phyloP scores from a whole-genome alignment of 2,797 vertebrate species.

The Hapalemur alaotrensis region DNA sequence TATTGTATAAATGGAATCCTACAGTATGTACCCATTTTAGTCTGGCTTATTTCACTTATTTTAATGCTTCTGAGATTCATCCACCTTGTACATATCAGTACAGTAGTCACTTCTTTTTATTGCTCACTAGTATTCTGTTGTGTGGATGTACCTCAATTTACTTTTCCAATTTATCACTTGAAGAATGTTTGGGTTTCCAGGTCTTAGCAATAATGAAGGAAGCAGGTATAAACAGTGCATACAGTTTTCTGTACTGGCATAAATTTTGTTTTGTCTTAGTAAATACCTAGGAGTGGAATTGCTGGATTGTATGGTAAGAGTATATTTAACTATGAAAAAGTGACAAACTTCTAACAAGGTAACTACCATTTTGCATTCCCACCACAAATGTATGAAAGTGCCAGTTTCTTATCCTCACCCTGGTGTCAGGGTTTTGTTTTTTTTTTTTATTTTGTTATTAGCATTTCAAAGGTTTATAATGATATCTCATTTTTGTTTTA shows the following conservation, averaged over 20 bases:
- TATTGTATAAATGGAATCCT: not conserved
- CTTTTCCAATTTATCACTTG: not conserved
- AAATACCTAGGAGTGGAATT: not conserved
- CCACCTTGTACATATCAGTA: not conserved
- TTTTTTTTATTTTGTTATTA: not conserved
- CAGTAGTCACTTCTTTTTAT: not conserved
- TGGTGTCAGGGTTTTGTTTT: not conserved
- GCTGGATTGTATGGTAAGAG: not conserved
- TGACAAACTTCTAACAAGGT: not conserved
- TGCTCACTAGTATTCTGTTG: not conserved
- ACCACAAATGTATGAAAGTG: not conserved
- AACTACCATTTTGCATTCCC: not conserved
- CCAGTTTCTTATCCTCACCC: not conserved
- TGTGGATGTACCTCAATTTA: not conserved
- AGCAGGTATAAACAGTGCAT: not conserved
- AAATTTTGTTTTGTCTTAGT: slow-evolving; percentile 31
- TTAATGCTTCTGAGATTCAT: not conserved
- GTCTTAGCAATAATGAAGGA: not conserved
- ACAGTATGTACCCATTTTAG: not conserved
- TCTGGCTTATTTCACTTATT: not conserved
- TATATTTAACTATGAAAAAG: slow-evolving; percentile 4
- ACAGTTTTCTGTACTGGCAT: not conserved
- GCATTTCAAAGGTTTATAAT: not conserved
- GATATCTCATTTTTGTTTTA: not conserved
- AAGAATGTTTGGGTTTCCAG: slow-evolving; percentile 3